These are phyloP conservation scores for Notothenia coriiceps DNA, from an alignment of 2,113 vertebrate species.

Conservation along the genomic window DNA sequence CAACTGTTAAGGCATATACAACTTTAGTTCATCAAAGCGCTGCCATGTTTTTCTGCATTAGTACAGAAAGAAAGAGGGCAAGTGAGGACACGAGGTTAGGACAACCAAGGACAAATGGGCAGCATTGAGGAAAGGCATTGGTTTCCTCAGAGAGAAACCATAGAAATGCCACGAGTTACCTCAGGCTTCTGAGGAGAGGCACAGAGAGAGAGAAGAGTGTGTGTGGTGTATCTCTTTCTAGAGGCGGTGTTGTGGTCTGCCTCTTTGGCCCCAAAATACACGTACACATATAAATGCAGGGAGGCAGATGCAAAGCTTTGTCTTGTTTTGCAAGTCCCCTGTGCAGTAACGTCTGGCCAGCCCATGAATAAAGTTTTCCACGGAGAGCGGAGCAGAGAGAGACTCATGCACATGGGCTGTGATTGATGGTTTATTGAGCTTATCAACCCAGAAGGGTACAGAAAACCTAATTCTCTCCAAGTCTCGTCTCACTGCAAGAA, in stretches of 20 bases:
- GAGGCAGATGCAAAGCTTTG: not conserved
- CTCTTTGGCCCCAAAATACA: too few species aligned
- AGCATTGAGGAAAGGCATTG: constrained; percentile 27
- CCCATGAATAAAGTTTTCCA: constrained; percentile 47
- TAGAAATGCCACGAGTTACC: constrained; percentile 65
- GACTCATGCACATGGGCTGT: constrained; percentile 41
- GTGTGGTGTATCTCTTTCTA: not conserved
- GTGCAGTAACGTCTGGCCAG: constrained; percentile 14
- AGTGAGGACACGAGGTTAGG: constrained; percentile 44
- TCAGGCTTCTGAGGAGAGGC: constrained; percentile 44
- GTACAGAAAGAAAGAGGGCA: constrained; percentile 10
- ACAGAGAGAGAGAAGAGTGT: constrained; percentile 6
- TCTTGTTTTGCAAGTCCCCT: constrained; percentile 12
- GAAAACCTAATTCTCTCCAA: constrained; percentile 34
- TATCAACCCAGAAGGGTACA: constrained; percentile 52
- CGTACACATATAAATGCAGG: too few species aligned
- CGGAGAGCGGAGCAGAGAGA: constrained; percentile 29
- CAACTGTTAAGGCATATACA: not conserved
- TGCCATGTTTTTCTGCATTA: constrained; percentile 3
- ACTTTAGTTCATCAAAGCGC: not conserved
- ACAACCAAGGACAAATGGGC: constrained; percentile 55
- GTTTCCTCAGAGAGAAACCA: constrained; percentile 50
- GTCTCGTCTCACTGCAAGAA: constrained; percentile 30
- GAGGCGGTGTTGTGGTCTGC: too few species aligned
- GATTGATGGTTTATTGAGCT: constrained; percentile 64